Conservation (phyloP, 2,888 invertebrate species). For the Drepanosiphum platanoidis region DNA sequence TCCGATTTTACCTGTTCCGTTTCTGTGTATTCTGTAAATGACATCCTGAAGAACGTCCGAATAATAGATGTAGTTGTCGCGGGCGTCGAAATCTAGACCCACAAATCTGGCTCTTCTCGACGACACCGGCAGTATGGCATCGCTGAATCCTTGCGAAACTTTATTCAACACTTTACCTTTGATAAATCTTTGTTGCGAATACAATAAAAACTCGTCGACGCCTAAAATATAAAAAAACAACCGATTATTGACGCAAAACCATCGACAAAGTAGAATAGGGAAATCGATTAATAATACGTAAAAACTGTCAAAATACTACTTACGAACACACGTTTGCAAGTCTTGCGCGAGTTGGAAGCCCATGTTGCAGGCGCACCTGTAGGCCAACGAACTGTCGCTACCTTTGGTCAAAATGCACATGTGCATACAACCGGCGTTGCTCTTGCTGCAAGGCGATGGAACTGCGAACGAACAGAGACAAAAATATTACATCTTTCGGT, state of each 20-base stretch:
- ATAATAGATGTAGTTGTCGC: conserved; percentile 92
- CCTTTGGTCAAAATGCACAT: conserved; percentile 91
- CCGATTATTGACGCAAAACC: too few species aligned
- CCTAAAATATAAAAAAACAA: conserved; percentile 67
- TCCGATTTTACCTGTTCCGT: conserved; percentile 67
- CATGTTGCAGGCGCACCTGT: conserved; percentile 90
- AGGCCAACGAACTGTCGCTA: conserved; percentile 78
- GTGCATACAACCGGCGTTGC: conserved; percentile 90
- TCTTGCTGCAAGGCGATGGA: conserved; percentile 81
- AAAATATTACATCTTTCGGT: too few species aligned
- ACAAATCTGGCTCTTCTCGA: conserved; percentile 92
- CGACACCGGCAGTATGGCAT: conserved; percentile 94
- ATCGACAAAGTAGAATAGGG: not conserved
- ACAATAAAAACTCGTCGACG: conserved; percentile 90
- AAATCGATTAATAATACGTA: not conserved
- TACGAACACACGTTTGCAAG: conserved; percentile 79
- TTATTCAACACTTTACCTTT: conserved; percentile 91
- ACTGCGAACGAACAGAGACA: conserved; percentile 27
- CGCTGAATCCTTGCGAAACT: conserved; percentile 89
- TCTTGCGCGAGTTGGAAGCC: conserved; percentile 83
- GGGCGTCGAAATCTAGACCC: conserved; percentile 92
- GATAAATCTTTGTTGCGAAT: conserved; percentile 94
- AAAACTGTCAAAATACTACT: conserved; percentile 65
- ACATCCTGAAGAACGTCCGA: conserved; percentile 97
- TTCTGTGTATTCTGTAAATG: conserved; percentile 74